A percentile compares a stretch with the other conserved stretches of the same genome.
Evolutionary conservation across 1,140 invertebrate species (phyloP).

Genomic region (Meteorus sp.): DNA sequence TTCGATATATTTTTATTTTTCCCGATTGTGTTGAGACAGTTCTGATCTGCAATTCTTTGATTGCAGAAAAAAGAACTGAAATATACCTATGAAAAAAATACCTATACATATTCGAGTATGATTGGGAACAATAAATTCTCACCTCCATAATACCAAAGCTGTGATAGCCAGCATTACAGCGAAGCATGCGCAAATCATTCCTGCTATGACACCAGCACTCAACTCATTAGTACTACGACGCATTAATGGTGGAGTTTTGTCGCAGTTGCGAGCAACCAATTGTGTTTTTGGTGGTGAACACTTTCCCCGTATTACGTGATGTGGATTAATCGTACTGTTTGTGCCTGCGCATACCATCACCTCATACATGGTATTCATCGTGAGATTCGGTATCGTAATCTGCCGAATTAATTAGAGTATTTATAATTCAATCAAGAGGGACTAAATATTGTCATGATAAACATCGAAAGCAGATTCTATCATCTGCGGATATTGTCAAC

Average conservation of each 20-base stretch:
- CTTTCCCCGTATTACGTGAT: constrained; percentile 68
- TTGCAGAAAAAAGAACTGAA: too few species aligned
- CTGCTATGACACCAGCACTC: constrained; percentile 72
- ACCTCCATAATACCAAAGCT: constrained; percentile 79
- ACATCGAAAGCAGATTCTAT: too few species aligned
- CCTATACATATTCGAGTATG: too few species aligned
- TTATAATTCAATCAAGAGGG: constrained; percentile 5
- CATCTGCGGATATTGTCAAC: too few species aligned
- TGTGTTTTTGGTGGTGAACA: constrained; percentile 68
- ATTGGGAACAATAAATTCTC: constrained; percentile 52
- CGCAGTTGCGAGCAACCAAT: constrained; percentile 69
- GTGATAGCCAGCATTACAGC: constrained; percentile 71
- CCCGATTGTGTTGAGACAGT: too few species aligned
- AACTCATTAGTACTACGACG: constrained; percentile 65
- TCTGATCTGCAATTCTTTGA: too few species aligned
- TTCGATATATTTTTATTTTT: constrained; percentile 6
- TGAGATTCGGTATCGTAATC: constrained; percentile 74
- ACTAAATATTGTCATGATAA: too few species aligned
- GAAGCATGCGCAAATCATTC: constrained; percentile 73
- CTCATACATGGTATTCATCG: constrained; percentile 74
- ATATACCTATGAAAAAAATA: background rate
- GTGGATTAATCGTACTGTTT: constrained; percentile 66
- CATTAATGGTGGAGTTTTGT: constrained; percentile 63
- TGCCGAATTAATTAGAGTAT: constrained; percentile 41
- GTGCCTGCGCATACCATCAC: constrained; percentile 73